Conservation (phyloP, 64 coral and sea anemone species). For the Actinia equina region DNA sequence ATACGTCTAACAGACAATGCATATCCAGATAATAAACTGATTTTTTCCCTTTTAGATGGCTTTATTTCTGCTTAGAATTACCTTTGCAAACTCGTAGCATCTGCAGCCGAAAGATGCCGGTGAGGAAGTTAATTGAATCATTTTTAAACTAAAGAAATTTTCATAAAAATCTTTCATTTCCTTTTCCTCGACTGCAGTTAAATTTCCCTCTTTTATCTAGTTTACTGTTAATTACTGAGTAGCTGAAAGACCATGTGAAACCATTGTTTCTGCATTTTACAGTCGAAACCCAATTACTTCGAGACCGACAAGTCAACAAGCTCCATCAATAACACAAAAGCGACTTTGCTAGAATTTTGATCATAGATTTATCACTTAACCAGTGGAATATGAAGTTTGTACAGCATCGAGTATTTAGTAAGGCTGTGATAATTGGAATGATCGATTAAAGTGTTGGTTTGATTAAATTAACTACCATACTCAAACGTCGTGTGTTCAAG, state of each 20-base stretch:
- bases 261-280: constrained; percentile 9
- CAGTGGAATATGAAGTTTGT: neutral
- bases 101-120: constrained; percentile 9
- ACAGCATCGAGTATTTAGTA: neutral
- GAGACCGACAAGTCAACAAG: constrained; percentile 24
- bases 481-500: neutral
- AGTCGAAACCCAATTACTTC: constrained; percentile 24
- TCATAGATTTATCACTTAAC: neutral
- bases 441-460: neutral
- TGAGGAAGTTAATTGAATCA: constrained; percentile 19
- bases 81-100: constrained; percentile 3
- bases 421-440: constrained; percentile 1
- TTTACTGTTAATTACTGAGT: constrained; percentile 22
- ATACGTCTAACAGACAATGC: neutral
- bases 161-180: constrained; percentile 23
- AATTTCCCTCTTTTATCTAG: constrained; percentile 14
- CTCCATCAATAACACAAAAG: constrained; percentile 7
- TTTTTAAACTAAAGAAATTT: constrained; percentile 20
- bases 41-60: neutral
- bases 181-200: constrained; percentile 10
- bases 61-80: constrained; percentile 5
- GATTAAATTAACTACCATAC: neutral
- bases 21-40: constrained; percentile 5
- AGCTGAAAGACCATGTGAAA: constrained; percentile 21
- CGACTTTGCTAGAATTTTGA: constrained; percentile 2